Conservation (phyloP, 2,888 invertebrate genomes). For the Sympetrum striolatum region DNA sequence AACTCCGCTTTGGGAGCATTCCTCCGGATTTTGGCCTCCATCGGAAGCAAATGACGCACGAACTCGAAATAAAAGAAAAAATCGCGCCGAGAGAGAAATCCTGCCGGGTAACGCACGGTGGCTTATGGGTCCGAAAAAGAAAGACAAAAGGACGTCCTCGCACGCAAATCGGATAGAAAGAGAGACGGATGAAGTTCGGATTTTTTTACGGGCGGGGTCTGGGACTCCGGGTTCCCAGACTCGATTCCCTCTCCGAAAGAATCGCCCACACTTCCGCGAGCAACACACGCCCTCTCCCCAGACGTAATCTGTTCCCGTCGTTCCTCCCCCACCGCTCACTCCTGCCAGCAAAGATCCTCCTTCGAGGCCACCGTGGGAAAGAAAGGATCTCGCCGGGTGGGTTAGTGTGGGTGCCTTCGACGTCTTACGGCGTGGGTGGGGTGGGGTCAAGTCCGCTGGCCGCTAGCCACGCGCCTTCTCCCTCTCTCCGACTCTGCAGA, state of each 20-base stretch:
- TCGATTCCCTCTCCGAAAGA: constrained; percentile 11
- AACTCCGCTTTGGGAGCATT: not conserved
- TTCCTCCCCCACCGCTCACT: not conserved
- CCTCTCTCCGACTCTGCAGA: not conserved
- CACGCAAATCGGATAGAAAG: not conserved
- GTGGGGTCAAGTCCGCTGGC: constrained; percentile 28
- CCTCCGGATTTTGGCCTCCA: not conserved
- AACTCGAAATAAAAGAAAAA: not conserved
- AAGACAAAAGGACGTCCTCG: not conserved
- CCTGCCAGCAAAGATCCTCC: not conserved
- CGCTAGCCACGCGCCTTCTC: constrained; percentile 28
- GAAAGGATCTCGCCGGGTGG: not conserved
- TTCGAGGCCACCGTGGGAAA: constrained; percentile 34
- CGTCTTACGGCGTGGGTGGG: not conserved
- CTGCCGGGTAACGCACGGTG: not conserved
- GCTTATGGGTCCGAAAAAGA: not conserved
- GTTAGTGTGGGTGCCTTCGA: constrained; percentile 8
- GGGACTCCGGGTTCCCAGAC: constrained; percentile 1
- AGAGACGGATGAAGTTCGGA: not conserved
- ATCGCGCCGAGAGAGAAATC: not conserved
- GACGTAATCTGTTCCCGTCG: constrained; percentile 10
- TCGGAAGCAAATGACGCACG: not conserved
- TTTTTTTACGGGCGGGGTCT: not conserved
- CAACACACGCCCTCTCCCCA: not conserved
- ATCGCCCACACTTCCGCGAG: constrained; percentile 24